Evolutionary conservation across 1,140 invertebrate genomes (phyloP), one percentile per base, ranked within the genome.

Genomic region (Drosophila obscura): DNA sequence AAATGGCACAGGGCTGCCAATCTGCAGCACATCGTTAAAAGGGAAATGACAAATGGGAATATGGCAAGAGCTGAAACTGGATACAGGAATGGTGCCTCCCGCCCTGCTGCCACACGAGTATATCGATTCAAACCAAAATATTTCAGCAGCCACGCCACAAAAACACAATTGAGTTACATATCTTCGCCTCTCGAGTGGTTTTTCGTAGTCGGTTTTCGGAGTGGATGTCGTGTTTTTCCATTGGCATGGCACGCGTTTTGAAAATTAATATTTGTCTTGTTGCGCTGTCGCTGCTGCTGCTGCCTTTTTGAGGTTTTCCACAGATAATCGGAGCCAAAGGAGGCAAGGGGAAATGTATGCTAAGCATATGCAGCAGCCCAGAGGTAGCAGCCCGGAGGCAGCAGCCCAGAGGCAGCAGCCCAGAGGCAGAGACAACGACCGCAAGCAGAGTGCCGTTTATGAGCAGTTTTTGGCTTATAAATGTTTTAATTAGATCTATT

Each of bases 401-500:
- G 60, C 72, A 60, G 41, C 35, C 28, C 2, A 35, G 35, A 35
- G 31, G 8, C 31, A 35, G 9, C 31, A 35, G 8, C 31, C 31
- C 31, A 35, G 35, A 31, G 31, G 31, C 31, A 31, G 31, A 31
- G 28, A 28, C 26, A 55, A 71, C 52, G 80, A 80, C 77, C 80
- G 61, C 81, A 85, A 63, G 48, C 57, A 39, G 50, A 52, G 81
- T 84, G 81, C 81, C 81, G 82, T 84, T 84, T 84, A 77, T 85
- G 73, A 78, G 68, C 58, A 66, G 65, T 60, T 76, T 75, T 81
- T 60, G 83, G 83, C 71, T 85, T 85, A 85, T 88, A 82, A 85
- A 85, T 85, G 82, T 85, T 85, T 85, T 85, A 85, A 85, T 85
- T 85, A 85, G 82, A 85, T 85, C 67, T 82, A 82, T 85, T 88